Evolutionary conservation across 1,140 invertebrate species (phyloP), one percentile per base, ranked within the genome.

Genomic region (Nasonia giraulti): DNA sequence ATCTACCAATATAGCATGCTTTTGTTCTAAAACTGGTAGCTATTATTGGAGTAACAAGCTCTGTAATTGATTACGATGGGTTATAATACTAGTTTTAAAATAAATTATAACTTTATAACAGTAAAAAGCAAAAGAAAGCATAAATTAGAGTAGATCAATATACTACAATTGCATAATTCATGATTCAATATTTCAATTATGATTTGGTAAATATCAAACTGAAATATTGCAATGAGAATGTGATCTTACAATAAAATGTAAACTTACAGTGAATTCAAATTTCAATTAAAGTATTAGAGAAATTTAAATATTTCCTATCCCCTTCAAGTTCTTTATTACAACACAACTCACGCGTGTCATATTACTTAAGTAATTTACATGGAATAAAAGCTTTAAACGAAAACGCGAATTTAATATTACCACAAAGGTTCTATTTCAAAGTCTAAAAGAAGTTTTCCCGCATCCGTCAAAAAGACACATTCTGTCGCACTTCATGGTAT

Each of bases 371-470:
- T 66, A 66, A 78, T 33, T 55, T 78, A 62, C 23, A 27, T 17
- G 55, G 7, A 62, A 62, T 17, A 62, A 7, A 62, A 62, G 2
- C 3, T 62, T 62, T 62, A 5, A 20, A 62, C 55, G 20, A 44
- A 55, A 83, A 37, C 12, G 31, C 11, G 3, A 66, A 76, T 10
- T 66, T n/a, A 7, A 80, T 68, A 66, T 80, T 68, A 84, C 12
- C n/a, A 75, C 71, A 80, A 84, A 79, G 0, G 10, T 11, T 23
- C 23, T 6, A 80, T 80, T 71, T 68, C 12, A 84, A 75, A 37
- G 8, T 44, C 10, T 71, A 80, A 75, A 66, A 84, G 5, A 47
- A 23, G 12, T 31, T 33, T 73, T 74, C 27, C 27, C 2, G 74
- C 0, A 23, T 80, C 23, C 75, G 23, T 33, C 62, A 11, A 47